phyloP scores from a whole-genome alignment of 2,888 invertebrate species.

The Azorinus chamasolen region DNA sequence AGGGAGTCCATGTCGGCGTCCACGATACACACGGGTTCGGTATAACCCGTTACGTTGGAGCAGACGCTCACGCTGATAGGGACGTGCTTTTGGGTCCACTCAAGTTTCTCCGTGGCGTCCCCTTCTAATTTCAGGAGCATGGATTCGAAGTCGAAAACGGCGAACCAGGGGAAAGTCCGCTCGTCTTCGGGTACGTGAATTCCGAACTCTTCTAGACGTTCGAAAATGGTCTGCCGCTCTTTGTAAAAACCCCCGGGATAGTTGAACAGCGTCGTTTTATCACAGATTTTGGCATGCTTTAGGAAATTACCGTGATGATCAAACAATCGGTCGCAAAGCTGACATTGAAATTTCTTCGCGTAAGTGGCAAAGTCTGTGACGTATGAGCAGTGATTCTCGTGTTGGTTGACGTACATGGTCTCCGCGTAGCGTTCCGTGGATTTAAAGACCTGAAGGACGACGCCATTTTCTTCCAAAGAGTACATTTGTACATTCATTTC shows the following conservation, averaged over 20 bases:
- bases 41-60: conserved; percentile 30
- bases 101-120: conserved; percentile 24
- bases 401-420: conserved; percentile 38
- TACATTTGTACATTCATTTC: conserved; percentile 35
- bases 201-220: conserved; percentile 31
- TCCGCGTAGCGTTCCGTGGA: conserved; percentile 21
- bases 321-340: conserved; percentile 29
- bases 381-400: conserved; percentile 42
- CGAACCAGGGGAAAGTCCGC: conserved; percentile 37
- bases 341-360: conserved; percentile 34
- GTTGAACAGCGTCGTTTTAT: conserved; percentile 16
- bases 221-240: conserved; percentile 15
- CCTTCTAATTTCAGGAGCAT: too few relatives aligned
- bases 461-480: conserved; percentile 25
- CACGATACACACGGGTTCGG: conserved; percentile 24
- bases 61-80: conserved; percentile 41
- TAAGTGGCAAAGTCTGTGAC: conserved; percentile 20
- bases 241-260: conserved; percentile 37
- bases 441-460: conserved; percentile 19
- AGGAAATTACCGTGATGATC: background rate
- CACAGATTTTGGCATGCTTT: conserved; percentile 25
- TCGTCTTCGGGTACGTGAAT: conserved; percentile 34
- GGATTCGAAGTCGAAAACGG: conserved; percentile 39
- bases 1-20: conserved; percentile 19
- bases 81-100: conserved; percentile 25